phyloP scores from a whole-genome alignment of 2,113 vertebrate genomes.

The Mesocricetus auratus region DNA sequence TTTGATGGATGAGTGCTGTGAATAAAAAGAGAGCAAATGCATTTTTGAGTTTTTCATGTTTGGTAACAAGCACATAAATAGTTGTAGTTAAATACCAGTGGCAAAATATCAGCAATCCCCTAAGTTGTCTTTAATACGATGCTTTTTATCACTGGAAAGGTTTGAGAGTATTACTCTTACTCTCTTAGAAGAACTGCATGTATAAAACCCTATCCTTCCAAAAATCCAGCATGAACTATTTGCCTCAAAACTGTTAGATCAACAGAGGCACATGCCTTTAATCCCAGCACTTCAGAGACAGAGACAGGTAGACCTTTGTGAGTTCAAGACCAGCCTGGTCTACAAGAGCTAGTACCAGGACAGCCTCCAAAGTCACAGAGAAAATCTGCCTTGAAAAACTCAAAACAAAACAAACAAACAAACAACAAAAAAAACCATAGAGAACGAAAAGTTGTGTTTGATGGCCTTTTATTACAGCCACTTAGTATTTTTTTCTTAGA shows the following conservation, averaged over 20 bases:
- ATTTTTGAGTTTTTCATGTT: not conserved
- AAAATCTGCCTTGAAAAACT: too few relatives aligned
- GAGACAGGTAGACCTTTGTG: too few relatives aligned
- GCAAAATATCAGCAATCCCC: not conserved
- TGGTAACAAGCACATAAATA: not conserved
- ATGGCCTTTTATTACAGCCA: not conserved
- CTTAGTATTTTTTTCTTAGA: not conserved
- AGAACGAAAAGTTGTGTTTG: constrained; percentile 28
- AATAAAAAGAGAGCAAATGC: not conserved
- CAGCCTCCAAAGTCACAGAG: too few relatives aligned
- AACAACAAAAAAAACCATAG: too few relatives aligned
- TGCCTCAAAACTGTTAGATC: not conserved
- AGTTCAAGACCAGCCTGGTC: too few relatives aligned
- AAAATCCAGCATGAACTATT: not conserved
- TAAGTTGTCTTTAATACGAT: not conserved
- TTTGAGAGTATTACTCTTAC: not conserved
- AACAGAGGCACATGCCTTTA: not conserved
- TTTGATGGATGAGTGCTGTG: not conserved
- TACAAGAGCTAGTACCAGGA: too few relatives aligned
- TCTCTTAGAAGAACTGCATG: not conserved
- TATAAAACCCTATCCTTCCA: not conserved
- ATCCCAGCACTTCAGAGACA: too few relatives aligned
- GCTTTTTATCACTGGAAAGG: not conserved
- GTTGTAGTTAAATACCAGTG: not conserved
- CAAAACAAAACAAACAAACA: too few relatives aligned